These are phyloP conservation scores for Neopelma chrysocephalum DNA, from an alignment of 2,797 vertebrate genomes.

Conservation along the genomic window DNA sequence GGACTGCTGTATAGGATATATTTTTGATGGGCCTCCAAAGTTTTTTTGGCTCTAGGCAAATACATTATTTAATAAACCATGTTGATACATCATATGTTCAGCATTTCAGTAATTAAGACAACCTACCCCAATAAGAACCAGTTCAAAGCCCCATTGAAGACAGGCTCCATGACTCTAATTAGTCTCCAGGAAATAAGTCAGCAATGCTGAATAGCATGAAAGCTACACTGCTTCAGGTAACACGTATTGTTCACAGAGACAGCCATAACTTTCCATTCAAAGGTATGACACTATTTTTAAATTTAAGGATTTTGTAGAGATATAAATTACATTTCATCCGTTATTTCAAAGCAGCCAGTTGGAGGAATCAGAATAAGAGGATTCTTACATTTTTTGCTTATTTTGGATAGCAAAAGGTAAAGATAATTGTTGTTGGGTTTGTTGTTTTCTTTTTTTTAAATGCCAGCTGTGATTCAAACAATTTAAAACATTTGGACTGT, in stretches of 20 bases:
- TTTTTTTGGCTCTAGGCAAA: neutral
- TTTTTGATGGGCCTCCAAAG: neutral
- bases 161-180: neutral
- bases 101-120: neutral
- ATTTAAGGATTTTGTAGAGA: neutral
- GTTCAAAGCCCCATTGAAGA: neutral
- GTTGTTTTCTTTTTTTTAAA: neutral
- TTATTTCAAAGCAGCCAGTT: slow-evolving; percentile 9
- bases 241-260: neutral
- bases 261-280: neutral
- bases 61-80: neutral
- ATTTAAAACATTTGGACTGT: slow-evolving; percentile 32
- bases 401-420: slow-evolving; percentile 15
- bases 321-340: neutral
- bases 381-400: slow-evolving; percentile 26
- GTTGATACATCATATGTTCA: neutral
- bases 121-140: neutral
- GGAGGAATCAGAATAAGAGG: neutral
- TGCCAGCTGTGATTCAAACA: neutral
- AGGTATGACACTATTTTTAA: neutral
- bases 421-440: neutral
- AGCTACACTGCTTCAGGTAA: neutral
- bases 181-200: neutral
- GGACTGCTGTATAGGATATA: neutral
- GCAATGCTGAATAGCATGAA: neutral